Conservation (phyloP, 2,113 vertebrate species). For the Microcebus tavaratra region DNA sequence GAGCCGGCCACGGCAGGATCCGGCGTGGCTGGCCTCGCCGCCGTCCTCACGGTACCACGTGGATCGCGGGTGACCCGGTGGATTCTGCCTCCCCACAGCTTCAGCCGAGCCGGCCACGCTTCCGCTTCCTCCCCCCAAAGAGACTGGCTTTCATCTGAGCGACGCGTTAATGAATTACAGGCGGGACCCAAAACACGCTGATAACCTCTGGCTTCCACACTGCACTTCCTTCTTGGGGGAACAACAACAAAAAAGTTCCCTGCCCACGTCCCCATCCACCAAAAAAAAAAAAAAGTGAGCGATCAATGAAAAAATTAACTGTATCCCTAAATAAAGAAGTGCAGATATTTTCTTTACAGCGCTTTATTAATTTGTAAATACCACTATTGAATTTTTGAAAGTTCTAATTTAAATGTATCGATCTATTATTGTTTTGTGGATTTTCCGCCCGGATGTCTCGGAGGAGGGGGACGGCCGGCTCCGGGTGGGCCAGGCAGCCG, state of each 20-base stretch:
- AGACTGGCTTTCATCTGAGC: background rate
- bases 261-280: constrained; percentile 47
- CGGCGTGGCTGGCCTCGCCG: rapidly evolving
- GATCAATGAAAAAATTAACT: constrained; percentile 78
- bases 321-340: constrained; percentile 75
- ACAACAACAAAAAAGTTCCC: background rate
- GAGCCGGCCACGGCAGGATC: background rate
- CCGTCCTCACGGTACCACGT: background rate
- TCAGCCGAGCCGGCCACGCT: background rate
- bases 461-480: constrained; percentile 33
- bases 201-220: background rate
- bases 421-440: constrained; percentile 78
- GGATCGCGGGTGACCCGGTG: rapidly evolving
- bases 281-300: constrained; percentile 58
- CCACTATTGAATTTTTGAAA: constrained; percentile 79
- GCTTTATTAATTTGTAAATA: constrained; percentile 81
- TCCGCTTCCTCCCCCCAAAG: background rate
- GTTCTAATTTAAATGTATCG: constrained; percentile 81
- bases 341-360: constrained; percentile 72
- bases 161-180: background rate
- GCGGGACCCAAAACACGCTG: background rate
- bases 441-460: constrained; percentile 62
- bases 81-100: rapidly evolving
- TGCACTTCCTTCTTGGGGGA: background rate
- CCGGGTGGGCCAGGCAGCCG: rapidly evolving